Base-by-base conservation (phyloP, 2,113 vertebrate genomes). In the Sinocyclocheilus anshuiensis region DNA sequence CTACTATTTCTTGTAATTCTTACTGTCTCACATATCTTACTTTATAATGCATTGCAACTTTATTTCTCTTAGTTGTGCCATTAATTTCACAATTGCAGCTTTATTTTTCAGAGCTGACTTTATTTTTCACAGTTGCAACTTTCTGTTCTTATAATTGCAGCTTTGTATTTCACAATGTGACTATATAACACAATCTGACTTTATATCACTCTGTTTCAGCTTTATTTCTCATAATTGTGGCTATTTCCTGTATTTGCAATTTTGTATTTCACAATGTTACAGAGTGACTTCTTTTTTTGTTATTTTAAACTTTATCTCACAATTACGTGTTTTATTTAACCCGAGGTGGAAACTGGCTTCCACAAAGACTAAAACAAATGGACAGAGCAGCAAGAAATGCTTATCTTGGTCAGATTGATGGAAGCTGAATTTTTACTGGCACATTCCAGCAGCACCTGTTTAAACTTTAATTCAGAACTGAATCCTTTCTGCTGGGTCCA, bases 321-420 rank as follows among this genome's bases (percentile, higher is more conserved):
- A 55, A 55, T 67, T 20, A 13, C 18, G 4, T 20, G 50, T 57
- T 39, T 29, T 82, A 50, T 69, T 26, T 42, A 11, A 0, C 12
- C 45, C 3, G 3, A 48, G 45, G 45, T 48, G 11, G 45, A 48
- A 48, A 48, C 18, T 45, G 36, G 1, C 4, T 71, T 78, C 33
- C 4, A 67, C 59, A 45, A 45, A 69, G 42, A 65, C 39, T 20
- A 77, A 24, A 77, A 79, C 39, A 55, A 26, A 55, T 80, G 18
- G 22, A 61, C 29, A 81, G 63, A 86, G 16, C 15, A 81, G 33
- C 26, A 29, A 22, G 39, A 45, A 24, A 36, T 77, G 20, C 55
- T 85, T 85, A 39, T 69, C 20, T 74, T 86, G 77, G 84, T 69
- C n/a, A 20, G 55, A 20, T 45, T 55, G 53, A 75, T 20, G 13